These are phyloP conservation scores for Tiliacea aurago DNA, from an alignment of 2,888 invertebrate genomes.

Conservation along the genomic window DNA sequence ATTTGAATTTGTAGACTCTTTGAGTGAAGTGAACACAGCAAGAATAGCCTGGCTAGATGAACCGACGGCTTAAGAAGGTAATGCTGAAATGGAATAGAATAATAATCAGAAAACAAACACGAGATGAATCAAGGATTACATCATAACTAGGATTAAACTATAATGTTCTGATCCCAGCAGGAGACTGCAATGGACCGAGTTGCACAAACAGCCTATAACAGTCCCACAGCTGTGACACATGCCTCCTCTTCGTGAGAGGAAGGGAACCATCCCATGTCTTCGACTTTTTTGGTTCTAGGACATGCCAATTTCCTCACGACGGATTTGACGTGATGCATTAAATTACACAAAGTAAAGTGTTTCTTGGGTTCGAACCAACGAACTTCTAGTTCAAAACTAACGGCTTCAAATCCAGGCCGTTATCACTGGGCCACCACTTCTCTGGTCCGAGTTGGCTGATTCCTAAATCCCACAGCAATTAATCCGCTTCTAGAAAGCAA, in stretches of 20 bases:
- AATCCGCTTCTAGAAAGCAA: neutral
- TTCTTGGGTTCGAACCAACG: too few relatives aligned
- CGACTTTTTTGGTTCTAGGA: too few relatives aligned
- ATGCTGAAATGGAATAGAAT: neutral
- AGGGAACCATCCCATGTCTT: too few relatives aligned
- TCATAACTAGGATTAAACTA: constrained; percentile 20
- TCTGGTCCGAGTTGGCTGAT: neutral
- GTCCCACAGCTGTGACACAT: neutral
- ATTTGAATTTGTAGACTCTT: neutral
- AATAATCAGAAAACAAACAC: constrained; percentile 1
- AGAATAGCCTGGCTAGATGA: neutral
- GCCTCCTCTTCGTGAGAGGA: too few relatives aligned
- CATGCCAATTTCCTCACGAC: too few relatives aligned
- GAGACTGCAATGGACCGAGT: neutral
- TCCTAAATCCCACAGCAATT: neutral
- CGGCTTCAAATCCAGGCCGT: too few relatives aligned
- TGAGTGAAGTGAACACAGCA: neutral
- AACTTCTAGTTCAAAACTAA: too few relatives aligned
- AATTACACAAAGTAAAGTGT: too few relatives aligned
- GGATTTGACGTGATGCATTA: too few relatives aligned
- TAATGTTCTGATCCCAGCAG: constrained; percentile 5
- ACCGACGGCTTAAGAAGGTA: neutral
- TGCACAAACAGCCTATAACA: too few relatives aligned
- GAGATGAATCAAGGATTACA: constrained; percentile 13
- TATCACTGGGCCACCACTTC: too few relatives aligned